Evolutionary conservation across 2,888 invertebrate species (phyloP), one percentile per base, ranked within the genome.

Genomic region (Podabrus alpinus): DNA sequence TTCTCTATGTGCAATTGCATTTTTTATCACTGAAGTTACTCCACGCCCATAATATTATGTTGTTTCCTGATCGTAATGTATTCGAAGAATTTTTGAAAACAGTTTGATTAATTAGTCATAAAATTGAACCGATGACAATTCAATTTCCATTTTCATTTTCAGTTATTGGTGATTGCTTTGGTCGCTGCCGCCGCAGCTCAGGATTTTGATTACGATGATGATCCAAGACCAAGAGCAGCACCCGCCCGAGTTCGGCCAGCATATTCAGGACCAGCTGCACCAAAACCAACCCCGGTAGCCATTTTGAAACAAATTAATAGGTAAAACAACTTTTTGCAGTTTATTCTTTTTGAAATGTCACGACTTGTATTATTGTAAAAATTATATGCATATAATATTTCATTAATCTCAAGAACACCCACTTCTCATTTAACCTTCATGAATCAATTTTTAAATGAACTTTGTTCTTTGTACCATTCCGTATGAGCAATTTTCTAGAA

Each of bases 261-360:
- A 73, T 87, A 87, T 73, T 87, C 87, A 15, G 88, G 88, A 24
- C 84, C 86, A 15, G 81, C 86, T 5, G 84, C 83, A 10, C 64
- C 61, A 67, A 72, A 71, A 1, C 92, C 95, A 66, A 89, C 95
- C 0, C 92, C 95, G 0, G 92, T 95, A 66, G 89, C 95, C 61
- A 96, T 96, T 82, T 89, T 96, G 72, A 95, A 96, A 86, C 96
- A 96, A 88, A 95, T 96, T 79, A 95, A 96, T 89, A 92, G 91
- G 94, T 94, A 85, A 80, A 17, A 64, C 62, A 21, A 19, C 21
- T 15, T 59, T 59, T 60, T 60, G 16, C 60, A 61, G 16, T 61
- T 17, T 13, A 62, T 19, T 19, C 19, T 19, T 61, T 61, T 16
- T 61, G 13, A 64, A 17, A 21, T 64, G 62, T 45, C 45, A 45